Conservation (phyloP, 2,797 vertebrate species). For the Pipistrellus pipistrellus region DNA sequence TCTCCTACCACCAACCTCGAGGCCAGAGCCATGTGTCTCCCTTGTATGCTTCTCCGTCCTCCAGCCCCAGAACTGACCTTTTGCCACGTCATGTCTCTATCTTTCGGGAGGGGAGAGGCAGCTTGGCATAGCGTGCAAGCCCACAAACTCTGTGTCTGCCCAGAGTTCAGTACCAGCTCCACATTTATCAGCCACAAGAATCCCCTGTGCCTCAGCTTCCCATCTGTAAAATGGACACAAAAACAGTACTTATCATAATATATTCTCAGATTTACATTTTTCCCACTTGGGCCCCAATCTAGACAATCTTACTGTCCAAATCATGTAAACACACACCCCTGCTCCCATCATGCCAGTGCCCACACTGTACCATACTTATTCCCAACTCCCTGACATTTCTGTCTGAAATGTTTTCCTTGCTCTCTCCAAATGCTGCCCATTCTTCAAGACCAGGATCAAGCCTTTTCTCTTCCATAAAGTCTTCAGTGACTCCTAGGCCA, state of each 20-base stretch:
- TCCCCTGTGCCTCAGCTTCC: not conserved
- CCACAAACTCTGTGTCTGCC: not conserved
- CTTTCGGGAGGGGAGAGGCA: not conserved
- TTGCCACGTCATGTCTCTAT: not conserved
- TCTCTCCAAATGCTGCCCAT: not conserved
- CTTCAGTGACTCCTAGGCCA: not conserved
- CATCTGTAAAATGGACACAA: not conserved
- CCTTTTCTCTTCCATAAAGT: not conserved
- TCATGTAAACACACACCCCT: not conserved
- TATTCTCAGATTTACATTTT: not conserved
- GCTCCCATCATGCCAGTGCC: not conserved
- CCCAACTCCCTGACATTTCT: not conserved
- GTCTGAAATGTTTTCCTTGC: not conserved
- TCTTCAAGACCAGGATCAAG: not conserved
- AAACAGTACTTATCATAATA: not conserved
- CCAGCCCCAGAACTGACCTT: not conserved
- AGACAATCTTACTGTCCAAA: not conserved
- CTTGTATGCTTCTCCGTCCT: not conserved
- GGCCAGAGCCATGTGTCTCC: not conserved
- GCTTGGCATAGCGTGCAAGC: not conserved
- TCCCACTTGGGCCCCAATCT: not conserved
- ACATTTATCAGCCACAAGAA: not conserved
- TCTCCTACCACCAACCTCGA: not conserved
- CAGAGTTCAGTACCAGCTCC: not conserved
- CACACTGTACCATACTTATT: not conserved